Base-by-base conservation (phyloP, 2,797 vertebrate species). In the Squalus acanthias region DNA sequence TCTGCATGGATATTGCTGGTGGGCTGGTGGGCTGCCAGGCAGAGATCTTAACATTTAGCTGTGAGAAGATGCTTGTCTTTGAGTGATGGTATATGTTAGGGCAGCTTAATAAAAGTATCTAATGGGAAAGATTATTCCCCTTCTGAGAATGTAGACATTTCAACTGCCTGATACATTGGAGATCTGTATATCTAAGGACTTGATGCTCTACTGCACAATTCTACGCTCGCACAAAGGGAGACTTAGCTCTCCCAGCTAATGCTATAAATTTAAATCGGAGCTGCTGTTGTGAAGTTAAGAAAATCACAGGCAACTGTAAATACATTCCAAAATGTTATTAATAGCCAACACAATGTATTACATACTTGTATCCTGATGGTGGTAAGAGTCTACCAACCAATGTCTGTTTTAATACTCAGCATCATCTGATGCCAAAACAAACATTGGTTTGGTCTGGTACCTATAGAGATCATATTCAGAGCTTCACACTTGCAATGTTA, bases 341-440 rank as follows among this genome's bases (percentile, higher is more conserved):
- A 63, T 91, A 63, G 60, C 6, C 69, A 69, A 67, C 22, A 69
- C 22, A 22, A 39, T 39, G 91, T 6, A 50, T 69, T 93, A 46
- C 39, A n/a, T 63, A 20, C 89, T 89, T 29, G 13, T 91, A 50
- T 93, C 33, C n/a, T 65, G 89, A 92, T 92, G 33, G 5, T 22
- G 33, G 13, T 22, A 93, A 65, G 13, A 93, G 39, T 46, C 22
- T 24, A 93, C 65, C 65, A 39, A 69, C n/a, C 20, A 24, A 24
- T n/a, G 57, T 63, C 26, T 60, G 50, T 29, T 91, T 63, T 29
- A 63, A 91, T 67, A 89, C 88, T 63, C 57, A 91, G 88, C 88
- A 91, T 5, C 88, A 91, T n/a, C 29, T 91, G n/a, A 93, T 93
- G 91, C 91, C 91, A 93, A 69, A 69, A 69, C 91, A 69, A 93